Percentiles rank a stretch among this genome's conserved stretches.
Evolutionary conservation across 2,797 vertebrate genomes (phyloP).

Genomic region (Dermochelys coriacea): DNA sequence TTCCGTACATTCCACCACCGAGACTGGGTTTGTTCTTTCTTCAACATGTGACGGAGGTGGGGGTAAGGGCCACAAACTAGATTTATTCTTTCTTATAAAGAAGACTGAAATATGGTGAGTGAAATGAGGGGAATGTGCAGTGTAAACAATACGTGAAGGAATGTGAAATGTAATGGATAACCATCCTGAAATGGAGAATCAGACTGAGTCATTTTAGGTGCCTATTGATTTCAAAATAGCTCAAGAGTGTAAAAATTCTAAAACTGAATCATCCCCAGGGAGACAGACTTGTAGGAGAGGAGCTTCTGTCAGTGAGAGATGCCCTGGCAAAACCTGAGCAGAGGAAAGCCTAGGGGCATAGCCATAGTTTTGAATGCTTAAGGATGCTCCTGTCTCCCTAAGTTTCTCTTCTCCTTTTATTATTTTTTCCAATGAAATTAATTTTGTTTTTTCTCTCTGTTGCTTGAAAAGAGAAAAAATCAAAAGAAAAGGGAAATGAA

Average conservation of each 20-base stretch:
- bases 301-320: constrained; percentile 32
- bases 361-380: constrained; percentile 44
- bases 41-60: neutral
- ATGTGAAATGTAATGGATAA: neutral
- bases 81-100: constrained; percentile 20
- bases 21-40: constrained; percentile 3
- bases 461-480: neutral
- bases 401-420: constrained; percentile 16
- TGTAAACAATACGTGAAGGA: constrained; percentile 29
- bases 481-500: neutral
- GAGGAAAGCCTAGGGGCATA: constrained; percentile 13
- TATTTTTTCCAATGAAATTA: constrained; percentile 48
- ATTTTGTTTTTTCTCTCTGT: neutral
- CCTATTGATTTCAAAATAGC: constrained; percentile 40
- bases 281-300: neutral
- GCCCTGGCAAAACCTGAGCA: constrained; percentile 28
- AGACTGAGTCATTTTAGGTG: constrained; percentile 51
- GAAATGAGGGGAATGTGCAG: neutral
- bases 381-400: neutral
- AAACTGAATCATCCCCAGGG: constrained; percentile 6
- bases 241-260: constrained; percentile 27
- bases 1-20: constrained; percentile 45
- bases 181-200: neutral
- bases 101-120: neutral
- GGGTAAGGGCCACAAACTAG: neutral